Evolutionary conservation across 2,888 invertebrate species (phyloP).

Genomic region (Perithous albicinctus): DNA sequence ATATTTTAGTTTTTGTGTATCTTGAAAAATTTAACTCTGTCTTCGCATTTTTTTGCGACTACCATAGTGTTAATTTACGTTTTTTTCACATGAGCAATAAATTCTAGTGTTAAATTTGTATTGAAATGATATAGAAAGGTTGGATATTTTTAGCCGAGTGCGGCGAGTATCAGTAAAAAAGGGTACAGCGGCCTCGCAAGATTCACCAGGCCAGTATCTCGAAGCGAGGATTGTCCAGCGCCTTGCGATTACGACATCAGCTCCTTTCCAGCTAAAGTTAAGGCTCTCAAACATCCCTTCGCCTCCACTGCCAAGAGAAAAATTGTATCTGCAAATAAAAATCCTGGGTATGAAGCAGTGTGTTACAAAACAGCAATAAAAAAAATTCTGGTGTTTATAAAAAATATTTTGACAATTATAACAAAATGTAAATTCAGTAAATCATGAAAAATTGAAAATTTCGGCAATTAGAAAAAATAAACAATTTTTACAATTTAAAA

Average conservation of each 20-base stretch:
- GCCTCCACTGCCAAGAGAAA: conserved; percentile 71
- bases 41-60: neutral
- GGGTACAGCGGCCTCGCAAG: conserved; percentile 79
- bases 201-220: conserved; percentile 60
- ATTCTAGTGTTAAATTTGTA: neutral
- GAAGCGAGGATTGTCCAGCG: conserved; percentile 74
- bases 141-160: conserved; percentile 74
- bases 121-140: neutral
- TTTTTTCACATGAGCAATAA: neutral
- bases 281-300: conserved; percentile 73
- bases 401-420: no score
- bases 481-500: conserved; percentile 26
- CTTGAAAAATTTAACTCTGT: no score
- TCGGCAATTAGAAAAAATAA: conserved; percentile 15
- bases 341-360: conserved; percentile 78
- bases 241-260: conserved; percentile 73
- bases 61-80: neutral
- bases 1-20: no score
- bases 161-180: conserved; percentile 76
- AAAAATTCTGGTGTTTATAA: no score
- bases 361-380: no score
- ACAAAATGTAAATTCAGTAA: no score
- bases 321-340: conserved; percentile 66
- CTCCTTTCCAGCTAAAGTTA: conserved; percentile 66
- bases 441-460: conserved; percentile 4